Evolutionary conservation across 1,140 invertebrate genomes (phyloP).

Genomic region (Muscidifurax raptorellus): DNA sequence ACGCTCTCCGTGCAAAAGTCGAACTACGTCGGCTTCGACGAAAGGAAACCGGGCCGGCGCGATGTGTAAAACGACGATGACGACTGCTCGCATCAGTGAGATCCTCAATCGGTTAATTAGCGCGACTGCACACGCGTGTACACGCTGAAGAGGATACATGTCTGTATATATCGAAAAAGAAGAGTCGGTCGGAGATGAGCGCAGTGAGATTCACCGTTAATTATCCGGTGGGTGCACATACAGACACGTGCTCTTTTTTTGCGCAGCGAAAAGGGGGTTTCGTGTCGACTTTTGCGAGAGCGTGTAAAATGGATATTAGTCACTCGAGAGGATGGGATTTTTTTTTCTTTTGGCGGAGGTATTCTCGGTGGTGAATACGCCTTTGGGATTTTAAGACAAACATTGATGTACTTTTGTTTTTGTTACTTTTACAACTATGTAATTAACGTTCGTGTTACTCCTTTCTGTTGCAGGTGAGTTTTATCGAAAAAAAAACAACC

Average conservation of each 20-base stretch:
- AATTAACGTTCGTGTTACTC: conserved; percentile 16
- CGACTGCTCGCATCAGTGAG: not conserved
- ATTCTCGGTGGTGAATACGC: not conserved
- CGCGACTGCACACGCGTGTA: not conserved
- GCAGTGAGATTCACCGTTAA: conserved; percentile 35
- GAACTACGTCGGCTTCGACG: not conserved
- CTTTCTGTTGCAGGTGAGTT: conserved; percentile 63
- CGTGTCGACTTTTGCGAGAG: not conserved
- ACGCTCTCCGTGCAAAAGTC: not conserved
- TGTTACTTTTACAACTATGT: not conserved
- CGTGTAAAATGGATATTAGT: not conserved
- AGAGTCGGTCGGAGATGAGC: not conserved
- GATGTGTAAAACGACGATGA: not conserved
- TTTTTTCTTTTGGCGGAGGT: not conserved
- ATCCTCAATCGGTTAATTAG: conserved; percentile 56
- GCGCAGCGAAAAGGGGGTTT: no score
- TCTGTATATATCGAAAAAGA: not conserved
- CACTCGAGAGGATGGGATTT: no score
- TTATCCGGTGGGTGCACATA: conserved; percentile 6
- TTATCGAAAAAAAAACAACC: not conserved
- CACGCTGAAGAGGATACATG: not conserved
- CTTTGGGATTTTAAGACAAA: not conserved
- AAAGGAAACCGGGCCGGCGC: not conserved
- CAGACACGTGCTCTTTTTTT: not conserved
- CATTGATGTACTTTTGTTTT: not conserved